A percentile compares a stretch with the other conserved stretches of the same genome.
phyloP scores from a whole-genome alignment of 2,888 invertebrate genomes.

The Chydorus sphaericus region DNA sequence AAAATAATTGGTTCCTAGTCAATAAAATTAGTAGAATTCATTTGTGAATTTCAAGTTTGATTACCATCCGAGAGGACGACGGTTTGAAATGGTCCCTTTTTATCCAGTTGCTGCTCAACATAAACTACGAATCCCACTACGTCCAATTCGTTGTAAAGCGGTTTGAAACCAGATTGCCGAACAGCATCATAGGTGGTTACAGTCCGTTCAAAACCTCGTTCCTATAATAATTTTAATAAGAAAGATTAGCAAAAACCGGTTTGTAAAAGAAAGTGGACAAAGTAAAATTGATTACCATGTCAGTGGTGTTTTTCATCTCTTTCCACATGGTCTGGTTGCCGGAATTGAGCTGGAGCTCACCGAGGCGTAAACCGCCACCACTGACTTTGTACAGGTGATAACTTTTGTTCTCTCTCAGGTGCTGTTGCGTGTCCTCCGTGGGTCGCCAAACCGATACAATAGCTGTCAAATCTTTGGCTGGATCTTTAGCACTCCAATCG shows the following conservation, averaged over 20 bases:
- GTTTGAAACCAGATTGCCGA: constrained; percentile 26
- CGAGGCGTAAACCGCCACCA: constrained; percentile 18
- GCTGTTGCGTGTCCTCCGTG: constrained; percentile 39
- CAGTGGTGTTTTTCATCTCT: background rate
- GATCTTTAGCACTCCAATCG: background rate
- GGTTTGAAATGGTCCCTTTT: background rate
- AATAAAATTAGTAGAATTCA: background rate
- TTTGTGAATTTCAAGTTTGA: too few relatives aligned
- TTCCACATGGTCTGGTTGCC: background rate
- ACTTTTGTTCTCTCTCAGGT: constrained; percentile 45
- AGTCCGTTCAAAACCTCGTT: constrained; percentile 27
- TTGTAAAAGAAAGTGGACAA: background rate
- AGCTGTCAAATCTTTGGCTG: constrained; percentile 24
- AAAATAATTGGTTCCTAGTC: constrained; percentile 21
- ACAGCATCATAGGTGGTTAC: constrained; percentile 37
- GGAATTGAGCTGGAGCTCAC: constrained; percentile 9
- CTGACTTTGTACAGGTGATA: constrained; percentile 43
- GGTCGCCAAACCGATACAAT: constrained; percentile 57
- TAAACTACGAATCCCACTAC: constrained; percentile 49
- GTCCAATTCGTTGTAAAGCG: constrained; percentile 53
- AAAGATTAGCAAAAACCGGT: background rate
- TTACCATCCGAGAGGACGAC: constrained; percentile 1
- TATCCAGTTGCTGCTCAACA: constrained; percentile 27
- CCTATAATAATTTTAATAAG: background rate
- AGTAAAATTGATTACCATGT: background rate